A percentile compares a stretch with the other conserved stretches of the same genome.
Evolutionary conservation across 2,888 invertebrate species (phyloP).

Genomic region (Caenorhabditis japonica): DNA sequence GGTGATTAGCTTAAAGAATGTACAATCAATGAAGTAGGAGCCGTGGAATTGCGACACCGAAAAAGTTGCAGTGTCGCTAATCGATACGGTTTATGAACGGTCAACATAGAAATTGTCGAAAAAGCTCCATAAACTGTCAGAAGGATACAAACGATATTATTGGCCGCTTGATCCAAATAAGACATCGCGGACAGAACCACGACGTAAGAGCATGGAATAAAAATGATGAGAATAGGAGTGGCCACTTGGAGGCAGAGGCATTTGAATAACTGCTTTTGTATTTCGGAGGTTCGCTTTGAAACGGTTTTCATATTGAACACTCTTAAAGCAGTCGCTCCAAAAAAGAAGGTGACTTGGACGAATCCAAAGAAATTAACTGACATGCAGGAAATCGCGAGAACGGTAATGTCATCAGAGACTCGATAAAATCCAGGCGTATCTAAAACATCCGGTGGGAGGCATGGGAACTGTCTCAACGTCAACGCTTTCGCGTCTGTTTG

Average conservation of each 20-base stretch:
- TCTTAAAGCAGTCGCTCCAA: not conserved
- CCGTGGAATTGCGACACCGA: not conserved
- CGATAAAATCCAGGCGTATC: not conserved
- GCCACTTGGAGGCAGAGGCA: not conserved
- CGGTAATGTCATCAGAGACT: not conserved
- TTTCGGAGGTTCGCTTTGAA: not conserved
- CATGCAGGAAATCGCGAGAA: not conserved
- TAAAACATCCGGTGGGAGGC: not conserved
- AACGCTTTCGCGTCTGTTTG: not conserved
- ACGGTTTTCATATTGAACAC: not conserved
- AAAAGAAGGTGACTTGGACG: too few species aligned
- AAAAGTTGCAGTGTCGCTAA: not conserved
- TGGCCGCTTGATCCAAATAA: not conserved
- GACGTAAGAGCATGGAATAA: not conserved
- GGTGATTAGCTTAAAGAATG: too few species aligned
- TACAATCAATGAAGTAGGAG: not conserved
- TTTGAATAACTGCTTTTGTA: conserved; percentile 6
- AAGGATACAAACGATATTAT: too few species aligned
- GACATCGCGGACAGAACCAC: not conserved
- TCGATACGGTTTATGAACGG: too few species aligned
- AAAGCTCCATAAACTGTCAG: too few species aligned
- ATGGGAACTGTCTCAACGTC: not conserved
- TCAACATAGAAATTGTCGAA: too few species aligned
- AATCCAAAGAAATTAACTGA: too few species aligned
- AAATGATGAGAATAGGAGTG: not conserved